Base-by-base conservation (phyloP, 2,113 vertebrate species). In the Toxotes jaculatrix region DNA sequence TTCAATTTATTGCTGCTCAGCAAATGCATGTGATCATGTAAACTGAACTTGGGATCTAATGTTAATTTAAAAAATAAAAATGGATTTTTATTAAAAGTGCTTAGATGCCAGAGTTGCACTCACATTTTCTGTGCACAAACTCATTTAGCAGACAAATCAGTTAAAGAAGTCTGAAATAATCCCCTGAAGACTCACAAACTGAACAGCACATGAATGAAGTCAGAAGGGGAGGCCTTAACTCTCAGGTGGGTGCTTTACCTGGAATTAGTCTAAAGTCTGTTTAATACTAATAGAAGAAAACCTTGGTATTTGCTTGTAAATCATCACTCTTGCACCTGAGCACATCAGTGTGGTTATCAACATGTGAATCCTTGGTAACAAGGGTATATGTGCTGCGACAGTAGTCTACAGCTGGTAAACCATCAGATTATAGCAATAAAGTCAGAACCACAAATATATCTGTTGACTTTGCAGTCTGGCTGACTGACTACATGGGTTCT, bases 241-340 rank as follows among this genome's bases (percentile, higher is more conserved):
- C 40, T 71, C 76, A 56, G 34, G 42, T 45, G 62, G 21, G 4
- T 70, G 27, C 34, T 61, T 85, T 4, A 73, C 32, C 51, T 79
- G 19, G 43, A 77, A 71, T 79, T 65, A 74, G 21, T 10, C 17
- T 14, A 21, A 53, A 76, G 59, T 81, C 43, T 27, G 1, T 62
- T 72, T 80, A 59, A 40, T 27, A 43, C 68, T 14, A 68, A 66
- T 14, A 63, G 57, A 49, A 56, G 42, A n/a, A 75, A 80, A 31
- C 21, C 32, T 13, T 72, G 73, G 23, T 70, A 1, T 80, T 40
- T 67, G n/a, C 31, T 0, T 9, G 51, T 73, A 71, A 82, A 64
- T 66, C 14, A 38, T 36, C 7, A 1, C 21, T 56, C 31, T 65
- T 76, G 42, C 38, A 66, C 64, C 64, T 55, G 56, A 72, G 71